These are phyloP conservation scores for Thereva nobilitata DNA, from an alignment of 2,888 invertebrate genomes.

Conservation along the genomic window DNA sequence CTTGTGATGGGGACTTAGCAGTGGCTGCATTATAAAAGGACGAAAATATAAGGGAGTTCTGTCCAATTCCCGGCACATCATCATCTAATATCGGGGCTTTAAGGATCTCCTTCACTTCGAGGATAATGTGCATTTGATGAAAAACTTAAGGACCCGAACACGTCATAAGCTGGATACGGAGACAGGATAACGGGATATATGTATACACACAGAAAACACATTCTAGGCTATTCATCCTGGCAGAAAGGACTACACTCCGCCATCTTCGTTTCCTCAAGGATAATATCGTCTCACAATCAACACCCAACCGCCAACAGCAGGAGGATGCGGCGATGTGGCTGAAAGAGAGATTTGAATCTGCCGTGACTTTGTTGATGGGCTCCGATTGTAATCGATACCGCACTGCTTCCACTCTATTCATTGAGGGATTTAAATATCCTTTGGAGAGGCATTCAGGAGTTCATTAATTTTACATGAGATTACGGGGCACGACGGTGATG, in stretches of 20 bases:
- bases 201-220: background rate
- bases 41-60: background rate
- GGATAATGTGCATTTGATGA: constrained; percentile 21
- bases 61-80: background rate
- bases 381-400: constrained; percentile 40
- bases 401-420: constrained; percentile 34
- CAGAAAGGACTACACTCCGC: constrained; percentile 19
- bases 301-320: background rate
- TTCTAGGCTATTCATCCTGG: background rate
- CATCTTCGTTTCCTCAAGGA: constrained; percentile 1
- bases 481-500: constrained; percentile 16
- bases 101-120: background rate
- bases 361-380: constrained; percentile 38
- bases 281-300: constrained; percentile 26
- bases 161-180: background rate
- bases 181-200: background rate
- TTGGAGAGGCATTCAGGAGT: constrained; percentile 20
- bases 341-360: constrained; percentile 35
- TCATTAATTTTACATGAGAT: constrained; percentile 36
- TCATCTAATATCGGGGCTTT: background rate
- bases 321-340: constrained; percentile 17
- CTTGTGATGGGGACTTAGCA: background rate
- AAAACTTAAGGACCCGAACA: background rate
- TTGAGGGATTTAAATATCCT: constrained; percentile 29
- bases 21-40: background rate